Evolutionary conservation across 2,113 vertebrate species (phyloP).

Genomic region (Corvus hawaiiensis): DNA sequence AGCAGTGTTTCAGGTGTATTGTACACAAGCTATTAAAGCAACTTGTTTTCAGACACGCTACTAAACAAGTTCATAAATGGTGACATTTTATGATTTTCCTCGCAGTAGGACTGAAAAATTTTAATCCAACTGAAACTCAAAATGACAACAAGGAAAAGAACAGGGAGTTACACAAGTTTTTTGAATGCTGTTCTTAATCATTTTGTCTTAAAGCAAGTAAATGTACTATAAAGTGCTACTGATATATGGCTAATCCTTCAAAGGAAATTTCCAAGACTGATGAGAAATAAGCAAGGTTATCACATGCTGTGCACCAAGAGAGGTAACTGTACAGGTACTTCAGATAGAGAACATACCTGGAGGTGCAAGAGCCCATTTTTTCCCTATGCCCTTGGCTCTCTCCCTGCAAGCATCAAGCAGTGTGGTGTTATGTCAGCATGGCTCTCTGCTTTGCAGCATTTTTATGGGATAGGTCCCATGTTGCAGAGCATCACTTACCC

Average conservation of each 20-base stretch:
- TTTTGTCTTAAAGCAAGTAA: neutral
- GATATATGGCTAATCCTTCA: neutral
- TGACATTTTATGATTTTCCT: neutral
- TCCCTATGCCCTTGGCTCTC: neutral
- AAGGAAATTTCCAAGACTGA: neutral
- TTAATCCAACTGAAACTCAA: neutral
- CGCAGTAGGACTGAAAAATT: neutral
- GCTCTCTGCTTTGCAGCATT: neutral
- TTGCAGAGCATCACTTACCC: neutral
- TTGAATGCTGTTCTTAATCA: neutral
- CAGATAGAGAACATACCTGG: neutral
- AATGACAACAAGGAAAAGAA: neutral
- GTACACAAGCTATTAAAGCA: neutral
- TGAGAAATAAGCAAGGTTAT: rapidly evolving
- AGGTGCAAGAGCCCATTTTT: neutral
- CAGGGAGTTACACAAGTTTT: neutral
- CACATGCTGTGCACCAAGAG: neutral
- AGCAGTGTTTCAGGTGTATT: neutral
- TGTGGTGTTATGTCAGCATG: rapidly evolving
- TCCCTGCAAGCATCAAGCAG: neutral
- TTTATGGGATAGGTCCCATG: neutral
- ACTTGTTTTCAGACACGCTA: neutral
- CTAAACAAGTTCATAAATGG: neutral
- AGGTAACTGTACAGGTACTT: neutral
- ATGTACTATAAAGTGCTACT: neutral